Base-by-base conservation (phyloP, 2,113 vertebrate species). In the Peucedramus taeniatus region DNA sequence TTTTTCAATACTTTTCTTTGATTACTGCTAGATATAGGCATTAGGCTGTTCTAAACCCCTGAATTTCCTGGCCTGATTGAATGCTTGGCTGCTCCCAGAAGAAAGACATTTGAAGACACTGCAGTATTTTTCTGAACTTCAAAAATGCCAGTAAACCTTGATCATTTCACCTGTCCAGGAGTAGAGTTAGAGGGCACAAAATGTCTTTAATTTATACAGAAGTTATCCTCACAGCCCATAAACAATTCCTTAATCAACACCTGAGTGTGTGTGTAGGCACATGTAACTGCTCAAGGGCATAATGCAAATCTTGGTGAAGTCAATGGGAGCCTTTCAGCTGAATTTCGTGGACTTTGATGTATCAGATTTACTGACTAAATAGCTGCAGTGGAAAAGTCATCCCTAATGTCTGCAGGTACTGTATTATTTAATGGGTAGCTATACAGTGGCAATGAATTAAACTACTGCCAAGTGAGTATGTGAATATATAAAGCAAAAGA, bases 1-100 rank as follows among this genome's bases (percentile, higher is more conserved):
- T 63, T 93, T 93, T 93, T 89, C 71, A 92, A 66, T 90, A 93
- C 49, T 74, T 37, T 94, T 61, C 76, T 93, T 88, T 94, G 91
- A 96, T 94, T 96, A 89, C 68, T 91, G 85, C 50, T 71, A 94
- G 59, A 59, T 90, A 93, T 8, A 85, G 49, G 69, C 63, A 91
- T 91, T 89, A 92, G 50, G 57, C 90, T 96, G 40, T 30, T 93
- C 44, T 96, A 95, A 97, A 94, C 8, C 45, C 74, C 54, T 80
- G 49, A 54, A 66, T 97, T 94, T 96, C 71, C 63, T 82, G 49
- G 51, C 68, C 49, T 94, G 63, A 93, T 60, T 77, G 51, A 94
- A 44, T 82, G 61, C 60, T 75, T 2, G 53, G 49, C 86, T 96
- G 42, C 50, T 96, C 76, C 65, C 59, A 84, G 56, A 79, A 93